Evolutionary conservation across 2,113 vertebrate genomes (phyloP).

Genomic region (Triplophysa rosa): DNA sequence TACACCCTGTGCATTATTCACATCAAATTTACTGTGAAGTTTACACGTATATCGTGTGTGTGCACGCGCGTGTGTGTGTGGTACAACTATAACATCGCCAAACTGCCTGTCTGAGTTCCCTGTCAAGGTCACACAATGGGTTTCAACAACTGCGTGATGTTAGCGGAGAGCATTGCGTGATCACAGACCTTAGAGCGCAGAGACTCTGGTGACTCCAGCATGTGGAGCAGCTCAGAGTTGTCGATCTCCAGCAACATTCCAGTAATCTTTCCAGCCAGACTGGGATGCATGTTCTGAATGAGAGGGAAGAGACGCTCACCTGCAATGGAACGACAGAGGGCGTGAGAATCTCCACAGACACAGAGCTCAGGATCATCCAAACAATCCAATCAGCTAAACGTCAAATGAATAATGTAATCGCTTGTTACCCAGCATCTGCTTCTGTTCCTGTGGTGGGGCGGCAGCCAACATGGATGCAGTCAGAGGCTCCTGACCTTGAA

Average conservation of each 20-base stretch:
- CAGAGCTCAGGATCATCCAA: not conserved
- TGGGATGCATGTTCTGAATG: constrained; percentile 96
- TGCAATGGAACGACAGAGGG: constrained; percentile 54
- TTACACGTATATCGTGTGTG: too few species aligned
- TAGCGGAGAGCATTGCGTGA: not conserved
- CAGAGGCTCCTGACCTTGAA: constrained; percentile 96
- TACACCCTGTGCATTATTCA: too few species aligned
- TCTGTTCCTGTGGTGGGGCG: constrained; percentile 96
- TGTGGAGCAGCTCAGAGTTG: constrained; percentile 97
- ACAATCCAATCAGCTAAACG: not conserved
- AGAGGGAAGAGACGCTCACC: constrained; percentile 95
- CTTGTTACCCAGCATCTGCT: constrained; percentile 95
- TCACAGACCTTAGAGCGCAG: constrained; percentile 90
- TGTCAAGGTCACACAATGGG: not conserved
- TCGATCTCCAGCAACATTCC: constrained; percentile 98
- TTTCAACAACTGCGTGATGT: not conserved
- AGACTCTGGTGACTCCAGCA: constrained; percentile 98
- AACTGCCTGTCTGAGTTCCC: too few species aligned
- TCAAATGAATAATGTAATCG: not conserved
- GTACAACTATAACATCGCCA: too few species aligned
- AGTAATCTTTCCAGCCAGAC: constrained; percentile 96
- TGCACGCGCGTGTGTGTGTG: too few species aligned
- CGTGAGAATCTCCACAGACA: not conserved
- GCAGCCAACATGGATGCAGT: constrained; percentile 97
- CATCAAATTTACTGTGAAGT: too few species aligned